Evolutionary conservation across 2,797 vertebrate species (phyloP), one percentile per base, ranked within the genome.

Genomic region (Gadopsis bispinosus): DNA sequence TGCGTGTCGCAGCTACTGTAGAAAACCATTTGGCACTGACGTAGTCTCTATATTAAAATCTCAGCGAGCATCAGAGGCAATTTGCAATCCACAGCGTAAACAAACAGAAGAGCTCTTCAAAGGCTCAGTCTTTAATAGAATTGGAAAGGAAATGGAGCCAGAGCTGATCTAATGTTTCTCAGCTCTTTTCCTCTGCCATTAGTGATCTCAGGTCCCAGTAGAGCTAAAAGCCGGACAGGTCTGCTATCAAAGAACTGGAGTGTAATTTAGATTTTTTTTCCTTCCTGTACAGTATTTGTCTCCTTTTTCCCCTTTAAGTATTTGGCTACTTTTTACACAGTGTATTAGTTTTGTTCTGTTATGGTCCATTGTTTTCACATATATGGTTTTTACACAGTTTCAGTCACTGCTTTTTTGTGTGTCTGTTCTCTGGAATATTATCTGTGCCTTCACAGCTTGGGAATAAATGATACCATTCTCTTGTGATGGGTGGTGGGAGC

Each of bases 71-170:
- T 92, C 84, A 80, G 70, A 87, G 83, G 63, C 85, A 73, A 81
- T 90, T 89, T 86, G 76, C 83, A 77, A 69, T 88, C 87, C 69
- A 58, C 78, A 63, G 70, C 83, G 89, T 88, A 91, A 91, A 92
- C 91, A 93, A 93, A 93, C 87, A 90, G 64, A 86, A 86, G 83
- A 85, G 85, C 86, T 88, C 89, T 92, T 92, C 88, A 91, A 90
- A 90, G 89, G 69, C 87, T 89, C 73, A 54, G 83, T 80, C 75
- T 81, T 86, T 16, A 17, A 89, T 76, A 82, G 91, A 88, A 94
- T 91, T 93, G 90, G 80, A 88, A 83, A 93, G 89, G 91, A 93
- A 93, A 93, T 92, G 76, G 83, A 91, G 75, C 71, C 72, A 33
- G 84, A 80, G 83, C 77, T 63, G 81, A 72, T 74, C 81, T 88